A percentile compares a stretch with the other conserved stretches of the same genome.
phyloP scores from a whole-genome alignment of 1,140 invertebrate genomes.

The Pseudobourletiella spinata region DNA sequence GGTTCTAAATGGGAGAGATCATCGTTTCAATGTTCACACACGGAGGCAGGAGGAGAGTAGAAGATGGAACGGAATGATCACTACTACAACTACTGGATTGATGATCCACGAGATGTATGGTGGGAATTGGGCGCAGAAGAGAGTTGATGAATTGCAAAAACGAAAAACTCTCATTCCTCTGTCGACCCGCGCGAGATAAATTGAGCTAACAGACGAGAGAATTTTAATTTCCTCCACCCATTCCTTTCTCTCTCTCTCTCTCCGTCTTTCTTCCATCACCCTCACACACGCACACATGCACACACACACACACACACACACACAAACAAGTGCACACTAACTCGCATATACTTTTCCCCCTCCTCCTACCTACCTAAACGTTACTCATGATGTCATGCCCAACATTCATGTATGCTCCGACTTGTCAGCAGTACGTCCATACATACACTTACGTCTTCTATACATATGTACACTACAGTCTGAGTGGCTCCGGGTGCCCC shows the following conservation, averaged over 20 bases:
- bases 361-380: too few species aligned
- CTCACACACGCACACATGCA: background rate
- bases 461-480: too few species aligned
- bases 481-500: too few species aligned
- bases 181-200: conserved; percentile 34
- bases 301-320: background rate
- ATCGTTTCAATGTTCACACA: background rate
- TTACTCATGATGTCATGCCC: too few species aligned
- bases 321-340: too few species aligned
- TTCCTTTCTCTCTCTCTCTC: too few species aligned
- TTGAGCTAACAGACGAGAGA: conserved; percentile 33
- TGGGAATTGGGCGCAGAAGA: conserved; percentile 29
- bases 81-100: conserved; percentile 35
- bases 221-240: conserved; percentile 36
- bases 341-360: too few species aligned
- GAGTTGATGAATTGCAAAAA: conserved; percentile 37
- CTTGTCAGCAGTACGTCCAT: too few species aligned
- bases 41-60: background rate
- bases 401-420: too few species aligned
- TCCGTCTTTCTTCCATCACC: conserved; percentile 5
- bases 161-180: conserved; percentile 35
- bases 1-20: background rate
- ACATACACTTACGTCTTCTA: too few species aligned
- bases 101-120: conserved; percentile 37
- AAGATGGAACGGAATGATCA: conserved; percentile 20